Conservation (phyloP, 2,113 vertebrate species). For the Diphyllodes magnificus region DNA sequence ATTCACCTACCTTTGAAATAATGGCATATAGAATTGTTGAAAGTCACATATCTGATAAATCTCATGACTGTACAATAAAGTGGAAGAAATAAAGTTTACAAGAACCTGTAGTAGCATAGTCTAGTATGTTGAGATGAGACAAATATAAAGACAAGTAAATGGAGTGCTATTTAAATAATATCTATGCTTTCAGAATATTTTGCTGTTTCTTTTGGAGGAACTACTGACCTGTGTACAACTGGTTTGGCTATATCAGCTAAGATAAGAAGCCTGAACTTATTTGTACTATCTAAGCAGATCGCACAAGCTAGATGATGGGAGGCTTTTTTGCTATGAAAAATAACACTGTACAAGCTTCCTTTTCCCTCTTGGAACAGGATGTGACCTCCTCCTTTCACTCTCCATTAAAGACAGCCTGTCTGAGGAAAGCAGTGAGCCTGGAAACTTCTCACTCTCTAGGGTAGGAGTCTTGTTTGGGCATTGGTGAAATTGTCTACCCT, state of each 20-base stretch:
- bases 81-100: background rate
- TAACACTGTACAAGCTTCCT: background rate
- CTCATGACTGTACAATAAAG: background rate
- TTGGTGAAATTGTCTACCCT: background rate
- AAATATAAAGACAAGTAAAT: background rate
- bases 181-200: background rate
- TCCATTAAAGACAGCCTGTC: background rate
- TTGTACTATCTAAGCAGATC: background rate
- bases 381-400: constrained; percentile 9
- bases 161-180: background rate
- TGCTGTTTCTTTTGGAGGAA: background rate
- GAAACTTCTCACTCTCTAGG: background rate
- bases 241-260: background rate
- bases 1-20: background rate
- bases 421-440: background rate
- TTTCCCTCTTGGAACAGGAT: constrained; percentile 14
- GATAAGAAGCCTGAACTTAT: background rate
- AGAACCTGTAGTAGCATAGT: background rate
- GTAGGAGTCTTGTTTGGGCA: background rate
- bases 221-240: background rate
- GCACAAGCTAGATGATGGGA: background rate
- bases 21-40: background rate
- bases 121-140: background rate
- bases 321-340: background rate
- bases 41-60: background rate